phyloP scores from a whole-genome alignment of 2,888 invertebrate species.

The Thalpophila matura region DNA sequence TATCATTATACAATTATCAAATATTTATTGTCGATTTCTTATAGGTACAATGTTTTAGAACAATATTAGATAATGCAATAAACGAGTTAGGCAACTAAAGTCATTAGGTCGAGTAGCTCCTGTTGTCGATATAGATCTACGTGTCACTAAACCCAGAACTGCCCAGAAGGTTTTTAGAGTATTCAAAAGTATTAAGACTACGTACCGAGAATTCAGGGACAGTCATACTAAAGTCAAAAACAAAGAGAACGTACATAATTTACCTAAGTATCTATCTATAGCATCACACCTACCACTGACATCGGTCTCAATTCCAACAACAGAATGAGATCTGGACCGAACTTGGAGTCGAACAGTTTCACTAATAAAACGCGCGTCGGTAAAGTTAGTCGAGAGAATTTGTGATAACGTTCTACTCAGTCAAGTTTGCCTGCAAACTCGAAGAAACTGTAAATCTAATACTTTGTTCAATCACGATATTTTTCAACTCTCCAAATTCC shows the following conservation, averaged over 20 bases:
- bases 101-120: too few relatives aligned
- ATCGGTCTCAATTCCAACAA: conserved; percentile 51
- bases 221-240: not conserved
- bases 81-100: too few relatives aligned
- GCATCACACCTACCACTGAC: conserved; percentile 19
- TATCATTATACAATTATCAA: too few relatives aligned
- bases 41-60: too few relatives aligned
- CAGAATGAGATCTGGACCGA: conserved; percentile 61
- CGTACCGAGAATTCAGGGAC: not conserved
- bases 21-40: too few relatives aligned
- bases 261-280: not conserved
- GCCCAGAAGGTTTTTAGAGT: not conserved
- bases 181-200: not conserved
- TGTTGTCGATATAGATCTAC: too few relatives aligned
- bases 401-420: conserved; percentile 73
- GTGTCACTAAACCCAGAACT: too few relatives aligned
- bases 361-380: conserved; percentile 75
- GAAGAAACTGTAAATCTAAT: conserved; percentile 66
- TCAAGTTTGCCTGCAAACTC: conserved; percentile 67
- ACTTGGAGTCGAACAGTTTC: conserved; percentile 66
- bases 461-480: conserved; percentile 49
- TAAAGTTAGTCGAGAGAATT: conserved; percentile 72
- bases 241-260: not conserved
- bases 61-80: too few relatives aligned
- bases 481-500: conserved; percentile 45